Evolutionary conservation across 1,140 invertebrate species (phyloP), one percentile per base, ranked within the genome.

Genomic region (Lordiphosa clarofinis): DNA sequence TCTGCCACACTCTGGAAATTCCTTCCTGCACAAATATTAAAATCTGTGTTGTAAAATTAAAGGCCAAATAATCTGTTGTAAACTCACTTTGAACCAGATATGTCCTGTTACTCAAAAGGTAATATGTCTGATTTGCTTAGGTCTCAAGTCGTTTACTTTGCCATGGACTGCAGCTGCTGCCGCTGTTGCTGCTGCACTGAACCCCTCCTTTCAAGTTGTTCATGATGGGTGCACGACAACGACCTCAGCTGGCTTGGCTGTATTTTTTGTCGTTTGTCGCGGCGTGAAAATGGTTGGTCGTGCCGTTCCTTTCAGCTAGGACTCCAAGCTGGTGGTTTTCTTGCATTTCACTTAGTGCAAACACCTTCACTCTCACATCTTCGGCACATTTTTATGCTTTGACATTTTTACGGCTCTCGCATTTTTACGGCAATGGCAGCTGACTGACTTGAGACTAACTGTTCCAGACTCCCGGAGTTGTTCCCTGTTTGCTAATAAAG

Each of bases 361-460:
- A 79, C 66, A 81, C 70, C 75, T 74, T 79, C 42, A 38, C 48
- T 46, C 15, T 28, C 38, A 12, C 42, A 42, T 42, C 69, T 56
- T 56, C 62, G 49, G 70, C 59, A 56, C 70, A 78, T 81, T 78
- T 78, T 79, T 71, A 81, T 79, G 75, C 76, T 75, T 71, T 79
- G 76, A 79, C 75, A 81, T 79, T 79, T 79, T 81, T 81, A 79
- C 78, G 66, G 65, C 55, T 52, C 43, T 50, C 61, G 15, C 37
- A 55, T 75, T 81, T 81, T 81, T 75, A 82, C 66, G 71, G 76
- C 75, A 61, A 73, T 67, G 66, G 55, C 75, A 82, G 74, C 75
- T 79, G 75, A 76, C 73, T 76, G 68, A 74, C 65, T 81, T 65
- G 61, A 70, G 70, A 73, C 74, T 58, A 73, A 79, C 74, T 64